Conservation (phyloP, 2,888 invertebrate genomes). For the Lithophane socia region DNA sequence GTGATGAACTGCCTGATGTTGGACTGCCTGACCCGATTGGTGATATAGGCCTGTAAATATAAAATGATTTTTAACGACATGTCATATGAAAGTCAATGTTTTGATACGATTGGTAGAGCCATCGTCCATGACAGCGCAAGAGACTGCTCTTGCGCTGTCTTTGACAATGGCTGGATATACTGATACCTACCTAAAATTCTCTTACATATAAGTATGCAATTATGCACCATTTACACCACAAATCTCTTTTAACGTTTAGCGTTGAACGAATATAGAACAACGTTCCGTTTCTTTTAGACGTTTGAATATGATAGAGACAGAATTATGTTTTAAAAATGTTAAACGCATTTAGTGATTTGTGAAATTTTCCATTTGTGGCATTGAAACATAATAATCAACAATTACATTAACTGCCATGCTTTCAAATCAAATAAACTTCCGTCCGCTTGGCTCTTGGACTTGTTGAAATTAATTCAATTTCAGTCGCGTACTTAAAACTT, state of each 20-base stretch:
- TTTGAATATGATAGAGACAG: not conserved
- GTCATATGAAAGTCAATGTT: not conserved
- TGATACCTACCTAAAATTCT: too few species aligned
- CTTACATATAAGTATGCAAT: not conserved
- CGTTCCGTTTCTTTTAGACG: not conserved
- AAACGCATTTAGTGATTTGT: not conserved
- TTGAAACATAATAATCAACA: slow-evolving; percentile 16
- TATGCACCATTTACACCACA: not conserved
- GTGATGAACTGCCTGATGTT: slow-evolving; percentile 86
- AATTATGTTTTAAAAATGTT: not conserved
- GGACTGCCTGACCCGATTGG: slow-evolving; percentile 87
- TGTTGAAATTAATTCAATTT: slow-evolving; percentile 59
- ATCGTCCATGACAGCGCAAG: too few species aligned
- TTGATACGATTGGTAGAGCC: too few species aligned
- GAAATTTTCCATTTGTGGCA: not conserved
- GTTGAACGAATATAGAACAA: not conserved
- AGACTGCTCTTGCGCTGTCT: too few species aligned
- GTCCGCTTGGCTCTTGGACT: slow-evolving; percentile 34
- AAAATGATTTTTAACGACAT: not conserved
- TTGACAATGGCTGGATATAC: too few species aligned
- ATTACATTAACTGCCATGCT: slow-evolving; percentile 37
- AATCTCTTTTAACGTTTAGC: not conserved
- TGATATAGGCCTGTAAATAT: slow-evolving; percentile 81
- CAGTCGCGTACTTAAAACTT: slow-evolving; percentile 51
- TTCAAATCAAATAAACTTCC: slow-evolving; percentile 31